Base-by-base conservation (phyloP, 2,113 vertebrate genomes). In the Barbus barbus region DNA sequence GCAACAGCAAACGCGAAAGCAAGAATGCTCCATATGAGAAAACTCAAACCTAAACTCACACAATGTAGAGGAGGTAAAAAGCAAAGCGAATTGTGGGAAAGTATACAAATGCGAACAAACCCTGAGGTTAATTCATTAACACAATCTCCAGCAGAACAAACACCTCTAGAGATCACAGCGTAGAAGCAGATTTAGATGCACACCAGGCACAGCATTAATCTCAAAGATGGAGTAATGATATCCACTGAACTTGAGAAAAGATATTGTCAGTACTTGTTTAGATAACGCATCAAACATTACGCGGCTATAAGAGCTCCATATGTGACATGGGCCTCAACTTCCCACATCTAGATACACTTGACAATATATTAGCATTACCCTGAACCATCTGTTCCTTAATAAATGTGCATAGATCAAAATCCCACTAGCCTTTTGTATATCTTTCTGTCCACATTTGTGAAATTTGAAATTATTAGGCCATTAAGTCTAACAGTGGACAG, bases 341-440 rank as follows among this genome's bases (percentile, higher is more conserved):
- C n/a, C 41, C 67, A 58, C 63, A 11, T 80, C 51, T 83, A 71
- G 78, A 63, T 31, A 14, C 84, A 82, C 38, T 85, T 67, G 51
- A 80, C 51, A 63, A 85, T 26, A 87, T 41, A 74, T 79, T 22
- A 79, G 58, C 75, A 26, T 58, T n/a, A 61, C 65, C 81, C 48
- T 41, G 73, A 81, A 69, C 88, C 88, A 89, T 89, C 88, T 89
- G 88, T 75, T 48, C 56, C 44, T 65, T 87, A 85, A 89, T 89
- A 84, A 81, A 89, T 89, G 88, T 81, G 86, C 88, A 89, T 87
- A 87, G 81, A 85, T 79, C 63, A 67, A 36, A 48, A 71, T 67
- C 71, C 38, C 44, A 56, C 84, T 78, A 82, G 53, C 56, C 81
- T 73, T 85, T 89, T 89, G 87, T 87, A 67, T 78, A 28, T 33